phyloP scores from a whole-genome alignment of 2,113 vertebrate species.

The Engraulis encrasicolus region DNA sequence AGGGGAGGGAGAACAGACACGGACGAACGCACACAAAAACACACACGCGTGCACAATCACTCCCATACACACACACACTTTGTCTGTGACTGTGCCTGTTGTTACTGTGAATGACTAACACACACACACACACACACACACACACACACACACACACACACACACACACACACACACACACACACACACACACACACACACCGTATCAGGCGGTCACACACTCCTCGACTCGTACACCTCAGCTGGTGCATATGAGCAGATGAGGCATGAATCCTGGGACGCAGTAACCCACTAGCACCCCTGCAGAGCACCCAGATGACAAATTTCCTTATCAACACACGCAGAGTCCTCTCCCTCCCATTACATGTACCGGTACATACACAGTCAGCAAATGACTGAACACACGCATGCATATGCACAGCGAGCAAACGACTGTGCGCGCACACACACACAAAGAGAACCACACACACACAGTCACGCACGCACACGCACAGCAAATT shows the following conservation, averaged over 20 bases:
- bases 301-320: background rate
- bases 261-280: background rate
- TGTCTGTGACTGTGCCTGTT: too few relatives aligned
- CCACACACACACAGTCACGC: too few relatives aligned
- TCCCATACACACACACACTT: background rate
- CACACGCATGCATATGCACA: background rate
- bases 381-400: too few relatives aligned
- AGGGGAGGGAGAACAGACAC: background rate
- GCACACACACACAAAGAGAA: background rate
- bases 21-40: too few relatives aligned
- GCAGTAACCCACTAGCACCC: background rate
- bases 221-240: background rate
- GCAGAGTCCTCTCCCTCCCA: background rate
- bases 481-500: too few relatives aligned
- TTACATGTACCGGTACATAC: background rate
- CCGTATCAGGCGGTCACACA: background rate
- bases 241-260: background rate
- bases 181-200: background rate
- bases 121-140: too few relatives aligned
- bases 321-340: background rate
- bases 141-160: background rate
- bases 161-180: too few relatives aligned
- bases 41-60: background rate
- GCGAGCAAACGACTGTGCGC: background rate
- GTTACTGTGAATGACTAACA: too few relatives aligned